Evolutionary conservation across 2,113 vertebrate genomes (phyloP), one percentile per base, ranked within the genome.

Genomic region (Aspiorhynchus laticeps): DNA sequence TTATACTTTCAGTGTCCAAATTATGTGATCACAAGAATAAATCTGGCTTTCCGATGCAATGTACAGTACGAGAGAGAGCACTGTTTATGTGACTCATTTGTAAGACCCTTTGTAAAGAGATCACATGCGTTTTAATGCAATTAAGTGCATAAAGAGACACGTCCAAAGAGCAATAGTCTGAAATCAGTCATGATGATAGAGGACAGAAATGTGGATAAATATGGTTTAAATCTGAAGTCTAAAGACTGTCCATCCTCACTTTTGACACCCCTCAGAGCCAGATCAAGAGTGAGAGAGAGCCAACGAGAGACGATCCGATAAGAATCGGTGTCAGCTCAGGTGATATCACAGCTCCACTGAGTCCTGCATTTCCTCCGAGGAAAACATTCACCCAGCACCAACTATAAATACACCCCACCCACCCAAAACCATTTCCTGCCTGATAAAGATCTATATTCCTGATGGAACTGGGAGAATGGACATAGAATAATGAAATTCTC

Each of bases 361-460:
- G 65, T 86, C 48, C 36, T 61, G 51, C 36, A 73, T 80, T 46
- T 81, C 33, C 67, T 59, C 53, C 1, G 78, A 61, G 65, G 41
- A 59, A 61, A 79, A 74, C 48, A 79, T 41, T 71, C 48, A 48
- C 48, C 46, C 4, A 26, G 41, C 63, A 51, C 77, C 31, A 28
- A 77, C 61, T 86, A 43, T 86, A 86, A 71, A 80, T 80, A 78
- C 48, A 80, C 65, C 48, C 85, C 85, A 53, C 76, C 85, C 85
- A 71, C 63, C 77, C 48, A 28, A 69, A 53, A 74, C 46, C 77
- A 81, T 80, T 80, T 81, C 85, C 85, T 74, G 69, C 46, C 48
- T n/a, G 85, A 86, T 86, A 71, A 81, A 86, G 85, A 86, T 86
- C 85, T 86, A 86, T 86, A 46, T 81, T 74, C 65, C 78, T 81